Base-by-base conservation (phyloP, 2,888 invertebrate genomes). In the Nomada fucata region DNA sequence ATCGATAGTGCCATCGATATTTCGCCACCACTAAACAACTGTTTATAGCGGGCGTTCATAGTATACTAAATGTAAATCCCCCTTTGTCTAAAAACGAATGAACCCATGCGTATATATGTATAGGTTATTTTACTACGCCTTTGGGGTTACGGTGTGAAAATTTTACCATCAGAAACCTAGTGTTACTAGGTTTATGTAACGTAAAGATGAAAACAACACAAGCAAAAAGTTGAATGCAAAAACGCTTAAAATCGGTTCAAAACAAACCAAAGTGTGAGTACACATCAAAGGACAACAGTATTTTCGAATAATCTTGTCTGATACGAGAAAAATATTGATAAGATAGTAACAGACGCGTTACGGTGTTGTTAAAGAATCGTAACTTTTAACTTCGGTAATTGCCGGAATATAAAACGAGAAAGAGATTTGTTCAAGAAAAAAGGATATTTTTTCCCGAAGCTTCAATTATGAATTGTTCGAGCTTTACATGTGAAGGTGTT, bases 201-300 rank as follows among this genome's bases (percentile, higher is more conserved):
- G 23, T 10, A 52, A 47, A 55, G 3, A 63, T 69, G 63, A 53
- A 69, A 53, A 36, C 57, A 3, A 47, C 18, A 4, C 47, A 60
- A 47, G 3, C 15, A 2, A 69, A 29, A 69, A 55, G 4, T 13
- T 53, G 0, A 61, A 61, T n/a, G 29, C 18, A 47, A 50, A 64
- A 53, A 20, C 11, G 2, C 5, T 50, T 10, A 23, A 59, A 55
- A 10, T 42, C 5, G 23, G 23, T 1, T 11, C 11, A 2, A 65
- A 74, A 26, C 36, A 60, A 26, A 52, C 42, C 4, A 69, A 74
- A 18, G 64, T 55, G 81, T 81, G n/a, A 80, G 81, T 81, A 80
- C 9, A 23, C 26, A 64, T 71, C 61, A n/a, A 23, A 13, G 13
- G 1, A 20, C 52, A 61, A 23, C 36, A 23, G 59, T 29, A 29